Percentiles rank a stretch among this genome's conserved stretches.
These are phyloP conservation scores for Tenthredo livida DNA, from an alignment of 2,888 invertebrate genomes.

Conservation along the genomic window DNA sequence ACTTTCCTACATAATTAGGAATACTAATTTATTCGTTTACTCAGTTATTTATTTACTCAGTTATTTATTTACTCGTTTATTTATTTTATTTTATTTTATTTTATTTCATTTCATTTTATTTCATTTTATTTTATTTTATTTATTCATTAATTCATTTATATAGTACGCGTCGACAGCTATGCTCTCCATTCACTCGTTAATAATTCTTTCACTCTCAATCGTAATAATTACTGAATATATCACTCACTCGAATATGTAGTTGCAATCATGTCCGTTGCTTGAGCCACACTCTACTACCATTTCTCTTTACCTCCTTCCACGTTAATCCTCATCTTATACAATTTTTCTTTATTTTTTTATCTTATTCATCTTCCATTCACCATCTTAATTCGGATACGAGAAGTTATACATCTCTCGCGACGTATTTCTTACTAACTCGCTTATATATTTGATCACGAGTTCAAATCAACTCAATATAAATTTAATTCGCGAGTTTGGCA, in stretches of 20 bases:
- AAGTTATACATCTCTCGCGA: constrained; percentile 61
- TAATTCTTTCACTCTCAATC: constrained; percentile 25
- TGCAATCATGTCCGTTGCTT: constrained; percentile 61
- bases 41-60: constrained; percentile 44
- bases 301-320: constrained; percentile 16
- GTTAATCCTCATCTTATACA: background rate
- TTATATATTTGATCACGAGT: constrained; percentile 1
- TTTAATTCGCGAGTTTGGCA: constrained; percentile 74
- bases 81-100: constrained; percentile 24
- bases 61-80: constrained; percentile 42
- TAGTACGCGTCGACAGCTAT: constrained; percentile 62
- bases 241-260: constrained; percentile 5
- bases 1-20: constrained; percentile 53
- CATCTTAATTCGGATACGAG: constrained; percentile 76
- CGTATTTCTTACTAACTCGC: constrained; percentile 5
- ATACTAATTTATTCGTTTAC: constrained; percentile 59
- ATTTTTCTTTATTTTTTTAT: background rate
- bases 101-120: background rate
- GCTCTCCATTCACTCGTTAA: constrained; percentile 34
- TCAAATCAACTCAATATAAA: background rate
- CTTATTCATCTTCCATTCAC: background rate
- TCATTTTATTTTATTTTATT: background rate
- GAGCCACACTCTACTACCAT: constrained; percentile 64
- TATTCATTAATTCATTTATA: constrained; percentile 55
- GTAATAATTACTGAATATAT: constrained; percentile 6